A percentile compares a stretch with the other conserved stretches of the same genome.
Conservation (phyloP, 2,113 vertebrate genomes). For the Varanus salvator region DNA sequence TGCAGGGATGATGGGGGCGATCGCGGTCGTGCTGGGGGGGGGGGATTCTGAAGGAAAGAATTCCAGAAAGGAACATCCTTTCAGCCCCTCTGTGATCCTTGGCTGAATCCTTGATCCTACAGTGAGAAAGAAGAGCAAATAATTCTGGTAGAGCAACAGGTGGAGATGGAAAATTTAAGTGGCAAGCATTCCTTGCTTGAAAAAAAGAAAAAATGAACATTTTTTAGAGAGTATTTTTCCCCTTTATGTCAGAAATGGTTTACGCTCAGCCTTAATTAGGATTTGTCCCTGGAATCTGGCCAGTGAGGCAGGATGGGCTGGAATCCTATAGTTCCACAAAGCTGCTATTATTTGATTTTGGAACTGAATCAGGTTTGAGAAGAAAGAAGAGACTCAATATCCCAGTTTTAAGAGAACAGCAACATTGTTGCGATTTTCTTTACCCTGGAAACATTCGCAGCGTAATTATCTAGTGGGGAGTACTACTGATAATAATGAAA, state of each 20-base stretch:
- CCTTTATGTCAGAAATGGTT: neutral
- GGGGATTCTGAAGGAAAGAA: no score
- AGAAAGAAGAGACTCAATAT: neutral
- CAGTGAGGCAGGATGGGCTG: neutral
- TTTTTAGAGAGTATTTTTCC: neutral
- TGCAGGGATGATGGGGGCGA: no score
- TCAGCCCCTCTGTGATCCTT: neutral
- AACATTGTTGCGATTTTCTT: neutral
- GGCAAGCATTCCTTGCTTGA: neutral
- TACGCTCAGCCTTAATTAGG: neutral
- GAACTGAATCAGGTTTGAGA: neutral
- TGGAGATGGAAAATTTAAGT: neutral
- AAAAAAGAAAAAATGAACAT: neutral
- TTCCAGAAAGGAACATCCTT: neutral
- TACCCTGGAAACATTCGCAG: neutral
- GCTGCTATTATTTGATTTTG: neutral
- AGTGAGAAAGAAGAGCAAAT: neutral
- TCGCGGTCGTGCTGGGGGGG: no score
- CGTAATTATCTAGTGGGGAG: constrained; percentile 6
- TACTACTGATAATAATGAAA: constrained; percentile 11
- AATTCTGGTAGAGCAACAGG: neutral
- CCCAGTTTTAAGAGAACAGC: neutral
- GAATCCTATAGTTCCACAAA: neutral
- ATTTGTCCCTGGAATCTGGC: neutral
- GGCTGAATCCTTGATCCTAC: neutral